A percentile compares a stretch with the other conserved stretches of the same genome.
Evolutionary conservation across 2,888 invertebrate species (phyloP).

Genomic region (Serrognathus titanus): DNA sequence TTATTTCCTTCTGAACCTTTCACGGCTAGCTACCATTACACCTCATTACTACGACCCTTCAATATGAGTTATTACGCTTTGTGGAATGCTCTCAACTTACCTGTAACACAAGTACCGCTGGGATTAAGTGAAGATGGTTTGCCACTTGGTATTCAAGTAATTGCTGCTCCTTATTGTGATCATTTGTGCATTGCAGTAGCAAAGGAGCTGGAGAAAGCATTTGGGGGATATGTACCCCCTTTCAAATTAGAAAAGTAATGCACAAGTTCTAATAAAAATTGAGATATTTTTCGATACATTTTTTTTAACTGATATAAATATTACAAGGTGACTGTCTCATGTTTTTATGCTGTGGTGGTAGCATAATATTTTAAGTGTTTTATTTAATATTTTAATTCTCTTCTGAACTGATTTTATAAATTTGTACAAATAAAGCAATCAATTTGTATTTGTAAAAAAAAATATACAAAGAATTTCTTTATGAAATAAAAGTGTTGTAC

Average conservation of each 20-base stretch:
- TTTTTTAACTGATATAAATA: too few relatives aligned
- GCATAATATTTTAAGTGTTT: too few relatives aligned
- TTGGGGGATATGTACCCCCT: conserved; percentile 70
- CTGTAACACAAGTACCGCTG: conserved; percentile 80
- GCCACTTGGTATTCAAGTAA: conserved; percentile 79
- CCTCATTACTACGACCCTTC: conserved; percentile 70
- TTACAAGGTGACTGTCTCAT: too few relatives aligned
- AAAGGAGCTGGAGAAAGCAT: conserved; percentile 60
- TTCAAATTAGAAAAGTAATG: conserved; percentile 31
- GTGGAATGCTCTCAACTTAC: conserved; percentile 80
- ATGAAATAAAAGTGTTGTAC: too few relatives aligned
- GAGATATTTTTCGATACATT: too few relatives aligned
- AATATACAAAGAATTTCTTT: too few relatives aligned
- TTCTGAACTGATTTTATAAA: too few relatives aligned
- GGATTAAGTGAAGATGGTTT: conserved; percentile 68
- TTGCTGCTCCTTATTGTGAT: conserved; percentile 67
- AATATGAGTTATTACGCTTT: conserved; percentile 84
- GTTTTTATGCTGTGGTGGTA: too few relatives aligned
- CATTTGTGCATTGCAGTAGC: conserved; percentile 73
- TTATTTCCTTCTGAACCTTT: conserved; percentile 79
- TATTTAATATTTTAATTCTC: too few relatives aligned
- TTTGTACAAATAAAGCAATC: too few relatives aligned
- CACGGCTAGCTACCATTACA: conserved; percentile 79
- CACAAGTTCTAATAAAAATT: too few relatives aligned
- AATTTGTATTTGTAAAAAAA: too few relatives aligned